These are phyloP conservation scores for Actenoides lindsayi DNA, from an alignment of 2,113 vertebrate species.

Conservation along the genomic window DNA sequence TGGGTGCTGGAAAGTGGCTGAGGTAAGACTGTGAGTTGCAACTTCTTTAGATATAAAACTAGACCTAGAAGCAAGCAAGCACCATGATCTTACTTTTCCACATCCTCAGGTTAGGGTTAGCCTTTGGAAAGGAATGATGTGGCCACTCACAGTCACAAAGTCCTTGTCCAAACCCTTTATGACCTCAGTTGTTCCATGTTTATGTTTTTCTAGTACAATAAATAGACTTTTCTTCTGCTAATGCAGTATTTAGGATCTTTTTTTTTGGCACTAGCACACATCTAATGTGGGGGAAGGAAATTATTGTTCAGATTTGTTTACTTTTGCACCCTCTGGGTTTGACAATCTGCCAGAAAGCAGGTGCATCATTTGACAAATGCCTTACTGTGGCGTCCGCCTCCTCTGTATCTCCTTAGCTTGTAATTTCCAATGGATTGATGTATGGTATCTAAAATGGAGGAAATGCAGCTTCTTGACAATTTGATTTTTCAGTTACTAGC, in stretches of 20 bases:
- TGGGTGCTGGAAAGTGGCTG: not conserved
- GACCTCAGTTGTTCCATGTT: rapidly evolving
- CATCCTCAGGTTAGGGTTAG: not conserved
- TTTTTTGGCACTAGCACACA: not conserved
- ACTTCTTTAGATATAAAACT: not conserved
- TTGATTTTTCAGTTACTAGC: not conserved
- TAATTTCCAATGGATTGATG: not conserved
- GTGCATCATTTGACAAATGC: conserved; percentile 26
- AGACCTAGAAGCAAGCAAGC: not conserved
- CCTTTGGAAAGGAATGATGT: not conserved
- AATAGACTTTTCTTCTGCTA: not conserved
- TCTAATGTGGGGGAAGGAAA: not conserved
- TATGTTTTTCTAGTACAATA: not conserved
- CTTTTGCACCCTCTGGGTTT: not conserved
- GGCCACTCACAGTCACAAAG: not conserved
- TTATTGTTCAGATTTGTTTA: conserved; percentile 8
- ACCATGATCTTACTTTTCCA: not conserved
- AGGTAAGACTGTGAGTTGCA: not conserved
- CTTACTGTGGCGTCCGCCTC: not conserved
- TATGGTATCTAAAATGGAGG: not conserved
- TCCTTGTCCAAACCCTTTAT: not conserved
- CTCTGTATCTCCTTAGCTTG: not conserved
- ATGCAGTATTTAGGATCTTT: not conserved
- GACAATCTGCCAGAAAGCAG: conserved; percentile 1
- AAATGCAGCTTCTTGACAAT: not conserved